Percentiles rank a stretch among this genome's conserved stretches.
phyloP scores from a whole-genome alignment of 37 sponge, comb jelly and placozoan genomes.

The Cliona cf. orientalis region DNA sequence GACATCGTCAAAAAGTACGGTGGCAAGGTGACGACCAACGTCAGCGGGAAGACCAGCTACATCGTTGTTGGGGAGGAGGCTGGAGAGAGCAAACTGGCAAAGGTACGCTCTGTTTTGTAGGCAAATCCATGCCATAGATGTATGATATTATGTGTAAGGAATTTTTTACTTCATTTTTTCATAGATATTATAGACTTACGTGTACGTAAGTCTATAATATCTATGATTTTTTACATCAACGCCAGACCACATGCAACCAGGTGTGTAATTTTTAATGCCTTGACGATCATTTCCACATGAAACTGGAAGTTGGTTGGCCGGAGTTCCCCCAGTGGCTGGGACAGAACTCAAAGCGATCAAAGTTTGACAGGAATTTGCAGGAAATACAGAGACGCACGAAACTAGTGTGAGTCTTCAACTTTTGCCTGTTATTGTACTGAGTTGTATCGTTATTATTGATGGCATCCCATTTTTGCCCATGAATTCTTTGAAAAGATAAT shows the following conservation, averaged over 20 bases:
- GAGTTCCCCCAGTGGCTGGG: slow-evolving; percentile 96
- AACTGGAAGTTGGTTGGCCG: slow-evolving; percentile 65
- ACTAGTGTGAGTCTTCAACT: slow-evolving; percentile 36
- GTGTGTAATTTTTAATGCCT: no score
- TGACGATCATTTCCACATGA: no score
- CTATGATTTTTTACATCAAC: no score
- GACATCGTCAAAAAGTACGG: slow-evolving; percentile 89
- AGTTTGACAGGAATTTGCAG: slow-evolving; percentile 56
- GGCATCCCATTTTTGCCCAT: not conserved
- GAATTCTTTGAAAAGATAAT: not conserved
- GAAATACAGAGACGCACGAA: slow-evolving; percentile 78
- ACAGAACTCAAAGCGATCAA: slow-evolving; percentile 80
- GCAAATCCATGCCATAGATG: no score
- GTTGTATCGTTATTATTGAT: not conserved
- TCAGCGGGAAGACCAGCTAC: slow-evolving; percentile 92
- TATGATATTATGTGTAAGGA: no score
- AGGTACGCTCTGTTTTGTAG: no score
- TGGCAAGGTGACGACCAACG: slow-evolving; percentile 77
- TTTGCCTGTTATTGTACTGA: not conserved
- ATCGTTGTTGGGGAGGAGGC: slow-evolving; percentile 90
- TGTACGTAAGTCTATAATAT: no score
- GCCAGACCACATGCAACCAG: slow-evolving; percentile 44
- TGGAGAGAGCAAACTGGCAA: slow-evolving; percentile 84
- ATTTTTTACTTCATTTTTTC: no score
- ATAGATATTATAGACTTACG: no score